Conservation (phyloP, 2,113 vertebrate genomes). For the Platichthys stellatus region DNA sequence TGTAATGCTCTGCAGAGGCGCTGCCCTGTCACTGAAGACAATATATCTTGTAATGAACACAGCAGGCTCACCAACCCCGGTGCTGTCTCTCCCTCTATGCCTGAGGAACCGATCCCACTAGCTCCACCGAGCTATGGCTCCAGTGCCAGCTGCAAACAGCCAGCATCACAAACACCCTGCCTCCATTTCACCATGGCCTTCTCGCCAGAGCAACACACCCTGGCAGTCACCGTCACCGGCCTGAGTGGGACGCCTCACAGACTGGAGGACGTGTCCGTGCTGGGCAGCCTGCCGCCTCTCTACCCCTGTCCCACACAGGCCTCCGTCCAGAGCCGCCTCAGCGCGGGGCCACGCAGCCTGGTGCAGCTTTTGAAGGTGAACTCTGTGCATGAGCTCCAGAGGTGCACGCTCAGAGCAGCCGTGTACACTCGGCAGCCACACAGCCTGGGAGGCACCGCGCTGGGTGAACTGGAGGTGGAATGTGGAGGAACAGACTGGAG, state of each 20-base stretch:
- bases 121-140: constrained; percentile 65
- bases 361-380: constrained; percentile 69
- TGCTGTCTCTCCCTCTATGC: constrained; percentile 15
- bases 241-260: constrained; percentile 67
- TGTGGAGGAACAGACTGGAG: constrained; percentile 79
- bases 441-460: constrained; percentile 45
- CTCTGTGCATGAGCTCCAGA: constrained; percentile 75
- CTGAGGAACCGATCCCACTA: constrained; percentile 55
- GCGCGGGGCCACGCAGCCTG: constrained; percentile 42
- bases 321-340: constrained; percentile 37
- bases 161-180: constrained; percentile 50
- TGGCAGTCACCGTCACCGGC: constrained; percentile 74
- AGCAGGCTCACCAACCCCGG: constrained; percentile 55
- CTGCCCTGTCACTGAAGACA: constrained; percentile 56
- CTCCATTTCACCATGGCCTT: constrained; percentile 82
- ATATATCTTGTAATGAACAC: constrained; percentile 40
- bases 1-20: constrained; percentile 63
- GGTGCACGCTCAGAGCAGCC: constrained; percentile 70
- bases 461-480: constrained; percentile 80
- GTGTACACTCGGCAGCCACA: constrained; percentile 63
- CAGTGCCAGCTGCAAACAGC: constrained; percentile 27
- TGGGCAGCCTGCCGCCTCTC: constrained; percentile 74
- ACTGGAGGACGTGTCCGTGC: constrained; percentile 71
- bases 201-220: constrained; percentile 63
- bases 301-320: constrained; percentile 50